phyloP scores from a whole-genome alignment of 2,113 vertebrate species.

The Catagonus wagneri region DNA sequence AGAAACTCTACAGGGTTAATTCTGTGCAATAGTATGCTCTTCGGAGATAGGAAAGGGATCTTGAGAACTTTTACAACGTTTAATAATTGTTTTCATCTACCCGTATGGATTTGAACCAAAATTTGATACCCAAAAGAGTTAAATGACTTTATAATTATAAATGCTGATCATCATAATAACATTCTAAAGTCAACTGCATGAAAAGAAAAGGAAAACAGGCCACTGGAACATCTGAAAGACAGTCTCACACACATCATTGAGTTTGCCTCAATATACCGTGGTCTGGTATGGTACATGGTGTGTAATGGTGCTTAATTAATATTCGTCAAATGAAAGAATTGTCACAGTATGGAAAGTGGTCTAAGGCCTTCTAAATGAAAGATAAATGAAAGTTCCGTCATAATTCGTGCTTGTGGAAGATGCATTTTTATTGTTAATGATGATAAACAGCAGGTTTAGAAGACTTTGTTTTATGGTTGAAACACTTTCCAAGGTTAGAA shows the following conservation, averaged over 20 bases:
- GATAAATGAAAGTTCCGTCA: background rate
- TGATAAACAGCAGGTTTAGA: slow-evolving; percentile 8
- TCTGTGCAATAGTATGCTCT: background rate
- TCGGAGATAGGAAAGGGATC: background rate
- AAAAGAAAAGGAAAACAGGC: slow-evolving; percentile 19
- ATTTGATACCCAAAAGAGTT: background rate
- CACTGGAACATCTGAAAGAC: background rate
- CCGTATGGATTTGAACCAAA: background rate
- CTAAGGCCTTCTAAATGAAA: background rate
- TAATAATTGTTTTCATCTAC: background rate
- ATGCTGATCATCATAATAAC: background rate
- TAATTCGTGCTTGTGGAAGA: background rate
- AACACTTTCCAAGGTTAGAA: background rate
- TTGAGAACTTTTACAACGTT: background rate
- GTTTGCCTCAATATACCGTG: background rate
- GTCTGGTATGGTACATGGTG: background rate
- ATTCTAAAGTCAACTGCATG: background rate
- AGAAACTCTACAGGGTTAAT: slow-evolving; percentile 20
- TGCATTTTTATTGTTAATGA: slow-evolving; percentile 22
- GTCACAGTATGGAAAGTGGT: background rate
- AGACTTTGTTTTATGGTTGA: slow-evolving; percentile 23
- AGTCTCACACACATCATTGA: background rate
- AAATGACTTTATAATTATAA: slow-evolving; percentile 18
- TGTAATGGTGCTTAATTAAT: background rate
- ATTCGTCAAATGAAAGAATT: slow-evolving; percentile 1